A percentile compares a stretch with the other conserved stretches of the same genome.
phyloP scores from a whole-genome alignment of 2,113 vertebrate species.

The Otus sunia region DNA sequence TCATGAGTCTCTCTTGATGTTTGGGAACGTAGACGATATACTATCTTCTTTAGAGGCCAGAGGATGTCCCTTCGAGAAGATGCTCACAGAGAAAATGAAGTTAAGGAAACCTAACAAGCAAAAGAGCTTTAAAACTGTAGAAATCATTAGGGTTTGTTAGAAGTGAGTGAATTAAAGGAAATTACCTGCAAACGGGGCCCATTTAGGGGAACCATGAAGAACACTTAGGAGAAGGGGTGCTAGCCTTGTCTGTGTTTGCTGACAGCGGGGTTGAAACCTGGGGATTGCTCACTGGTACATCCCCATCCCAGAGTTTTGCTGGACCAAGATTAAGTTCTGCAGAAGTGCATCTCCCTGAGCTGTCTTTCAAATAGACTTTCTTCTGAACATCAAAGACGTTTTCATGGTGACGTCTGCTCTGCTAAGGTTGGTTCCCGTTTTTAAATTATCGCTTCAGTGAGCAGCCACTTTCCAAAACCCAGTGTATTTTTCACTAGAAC shows the following conservation, averaged over 20 bases:
- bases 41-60: background rate
- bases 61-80: background rate
- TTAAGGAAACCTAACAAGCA: background rate
- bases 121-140: background rate
- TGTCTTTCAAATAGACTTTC: background rate
- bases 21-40: background rate
- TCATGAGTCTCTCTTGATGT: background rate
- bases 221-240: background rate
- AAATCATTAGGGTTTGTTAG: background rate
- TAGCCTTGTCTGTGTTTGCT: background rate
- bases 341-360: background rate
- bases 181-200: background rate
- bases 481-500: background rate
- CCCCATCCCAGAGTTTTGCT: background rate
- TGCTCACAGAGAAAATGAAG: background rate
- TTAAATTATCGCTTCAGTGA: background rate
- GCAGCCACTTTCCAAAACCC: background rate
- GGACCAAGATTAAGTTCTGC: background rate
- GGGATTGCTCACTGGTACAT: background rate
- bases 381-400: background rate
- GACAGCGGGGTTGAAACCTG: background rate
- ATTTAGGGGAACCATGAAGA: background rate
- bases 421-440: background rate
- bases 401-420: background rate
- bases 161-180: background rate